phyloP scores from a whole-genome alignment of 64 coral and sea anemone genomes.

The Platygyra sinensis region DNA sequence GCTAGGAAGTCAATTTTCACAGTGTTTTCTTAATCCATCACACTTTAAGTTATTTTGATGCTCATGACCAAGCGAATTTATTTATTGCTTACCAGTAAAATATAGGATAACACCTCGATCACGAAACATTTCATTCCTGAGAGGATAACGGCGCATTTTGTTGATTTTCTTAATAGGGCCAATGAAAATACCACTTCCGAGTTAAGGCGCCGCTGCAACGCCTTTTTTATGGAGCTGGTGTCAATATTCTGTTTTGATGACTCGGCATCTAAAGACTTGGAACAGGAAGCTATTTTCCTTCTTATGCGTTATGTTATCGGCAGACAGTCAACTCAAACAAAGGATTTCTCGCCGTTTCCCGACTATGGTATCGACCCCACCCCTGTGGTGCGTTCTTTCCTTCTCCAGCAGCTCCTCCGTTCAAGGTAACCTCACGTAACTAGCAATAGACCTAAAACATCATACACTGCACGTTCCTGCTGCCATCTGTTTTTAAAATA shows the following conservation, averaged over 20 bases:
- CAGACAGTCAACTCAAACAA: slow-evolving; percentile 36
- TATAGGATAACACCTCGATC: too few relatives aligned
- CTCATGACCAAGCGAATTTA: too few relatives aligned
- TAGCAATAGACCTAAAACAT: too few relatives aligned
- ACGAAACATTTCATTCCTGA: not conserved
- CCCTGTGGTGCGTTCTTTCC: slow-evolving; percentile 77
- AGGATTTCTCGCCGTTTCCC: slow-evolving; percentile 74
- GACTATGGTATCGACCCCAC: slow-evolving; percentile 69
- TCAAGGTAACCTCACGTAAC: slow-evolving; percentile 45
- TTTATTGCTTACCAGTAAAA: too few relatives aligned
- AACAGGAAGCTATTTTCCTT: slow-evolving; percentile 25
- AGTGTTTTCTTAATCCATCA: too few relatives aligned
- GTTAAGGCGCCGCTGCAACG: slow-evolving; percentile 55
- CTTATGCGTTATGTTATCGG: slow-evolving; percentile 62
- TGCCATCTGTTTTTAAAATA: too few relatives aligned
- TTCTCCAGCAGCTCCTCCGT: slow-evolving; percentile 59
- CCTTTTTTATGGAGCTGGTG: slow-evolving; percentile 88
- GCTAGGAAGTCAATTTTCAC: too few relatives aligned
- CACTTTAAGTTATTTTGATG: too few relatives aligned
- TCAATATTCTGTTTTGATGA: slow-evolving; percentile 83
- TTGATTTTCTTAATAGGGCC: not conserved
- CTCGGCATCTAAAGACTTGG: slow-evolving; percentile 35
- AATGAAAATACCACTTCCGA: not conserved
- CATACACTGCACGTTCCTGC: too few relatives aligned
- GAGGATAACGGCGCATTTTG: not conserved